Base-by-base conservation (phyloP, 2,888 invertebrate genomes). In the Zeuzera pyrina region DNA sequence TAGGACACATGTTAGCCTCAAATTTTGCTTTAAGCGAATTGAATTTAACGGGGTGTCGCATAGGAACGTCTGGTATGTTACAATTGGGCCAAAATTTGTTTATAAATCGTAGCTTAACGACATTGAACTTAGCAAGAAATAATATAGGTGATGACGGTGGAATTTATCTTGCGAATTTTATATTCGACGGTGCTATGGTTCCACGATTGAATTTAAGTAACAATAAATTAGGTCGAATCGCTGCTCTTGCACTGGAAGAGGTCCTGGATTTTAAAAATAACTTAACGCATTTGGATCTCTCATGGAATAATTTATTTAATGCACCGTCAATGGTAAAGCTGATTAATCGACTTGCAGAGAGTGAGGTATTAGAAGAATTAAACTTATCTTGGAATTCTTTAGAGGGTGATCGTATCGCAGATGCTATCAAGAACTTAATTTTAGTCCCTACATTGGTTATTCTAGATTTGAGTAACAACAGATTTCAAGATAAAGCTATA, bases 391-490 rank as follows among this genome's bases (percentile, higher is more conserved):
- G 52, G 52, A 68, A 58, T 32, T 26, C 43, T 1, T 25, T 25
- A 10, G 25, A 25, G 13, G 25, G 25, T 12, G 45, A 42, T 2
- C 43, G 45, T 7, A 15, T 64, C 2, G 62, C 52, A 8, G 33
- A 26, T n/a, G 51, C 43, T 1, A 39, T 67, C 1, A 46, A 43
- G 34, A 33, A 36, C 2, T 5, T 66, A 3, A 16, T 62, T 10
- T 11, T 28, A 3, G 31, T 53, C 10, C 55, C 61, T 1, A 43
- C 47, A 3, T 31, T 68, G n/a, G 37, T 12, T 5, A 12, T 34
- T 12, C 41, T 69, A 19, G 36, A 64, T 45, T 27, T 67, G 3
- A 60, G 57, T 31, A 46, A 57, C 31, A 66, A 67, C 25, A 47
- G 44, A 43, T 45, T 69, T 2, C 21, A 41, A 31, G 51, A 44